Evolutionary conservation across 2,888 invertebrate species (phyloP), one percentile per base, ranked within the genome.

Genomic region (Tuta absoluta): DNA sequence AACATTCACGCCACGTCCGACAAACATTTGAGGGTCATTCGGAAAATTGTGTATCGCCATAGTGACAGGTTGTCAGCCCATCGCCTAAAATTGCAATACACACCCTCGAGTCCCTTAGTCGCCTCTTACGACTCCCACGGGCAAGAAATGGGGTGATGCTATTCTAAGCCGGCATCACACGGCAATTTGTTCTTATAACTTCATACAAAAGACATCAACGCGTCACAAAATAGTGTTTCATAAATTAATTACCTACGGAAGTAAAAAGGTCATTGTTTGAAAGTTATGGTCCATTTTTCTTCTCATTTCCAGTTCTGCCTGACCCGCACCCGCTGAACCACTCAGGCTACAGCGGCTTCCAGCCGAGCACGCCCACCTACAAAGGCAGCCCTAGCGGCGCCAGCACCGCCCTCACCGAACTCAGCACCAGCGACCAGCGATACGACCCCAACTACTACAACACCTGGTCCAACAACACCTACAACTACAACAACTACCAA

Each of bases 401-500:
- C 10, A 80, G 81, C 66, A 72, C 84, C 17, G 85, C 87, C 23
- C 83, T 92, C 67, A 91, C 92, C 1, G 92, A 92, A 48, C 90
- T 92, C 75, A 92, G 90, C 78, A 71, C 87, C 1, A 71, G 82
- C 14, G 65, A 87, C 28, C 91, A 91, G 71, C 81, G 91, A 68
- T 92, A 90, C 84, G 92, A 92, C 85, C 77, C 93, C 72, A 92
- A 93, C 82, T 93, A 93, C 80, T 92, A 93, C 79, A 92, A 93
- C 87, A 86, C 91, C 70, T 93, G 93, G 93, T 84, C 93, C 2
- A 79, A 93, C 17, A 95, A 95, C 84, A 94, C 94, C 24, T 95
- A 95, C 82, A 93, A 93, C 73, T 93, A 93, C 75, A 94, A 95
- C 78, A 95, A 95, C 78, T 95, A 95, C 75, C 94, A 95, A 77